Percentiles rank a stretch among this genome's conserved stretches.
Evolutionary conservation across 2,888 invertebrate genomes (phyloP).

Genomic region (Beris chalybata): DNA sequence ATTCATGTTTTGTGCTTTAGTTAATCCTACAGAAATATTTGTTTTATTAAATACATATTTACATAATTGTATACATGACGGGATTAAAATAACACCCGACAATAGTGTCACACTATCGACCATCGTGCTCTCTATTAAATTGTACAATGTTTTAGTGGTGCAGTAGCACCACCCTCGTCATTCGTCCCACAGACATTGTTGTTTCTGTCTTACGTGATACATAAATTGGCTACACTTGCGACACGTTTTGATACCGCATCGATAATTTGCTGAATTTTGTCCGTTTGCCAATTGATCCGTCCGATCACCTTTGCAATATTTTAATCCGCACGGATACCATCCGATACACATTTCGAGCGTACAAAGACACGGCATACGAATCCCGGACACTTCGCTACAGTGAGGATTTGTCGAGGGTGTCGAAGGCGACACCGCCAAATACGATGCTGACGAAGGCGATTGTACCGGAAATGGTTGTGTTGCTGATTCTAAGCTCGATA

Average conservation of each 20-base stretch:
- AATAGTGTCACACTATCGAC: not conserved
- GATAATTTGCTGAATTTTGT: conserved; percentile 69
- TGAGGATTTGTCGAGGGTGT: conserved; percentile 45
- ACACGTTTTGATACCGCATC: conserved; percentile 96
- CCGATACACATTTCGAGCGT: conserved; percentile 86
- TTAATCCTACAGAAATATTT: too few species aligned
- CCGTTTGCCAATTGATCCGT: conserved; percentile 50
- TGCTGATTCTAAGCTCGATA: conserved; percentile 70
- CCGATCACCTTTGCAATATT: conserved; percentile 87
- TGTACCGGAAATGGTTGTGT: conserved; percentile 68
- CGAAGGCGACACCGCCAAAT: not conserved
- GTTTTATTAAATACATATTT: too few species aligned
- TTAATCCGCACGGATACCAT: conserved; percentile 95
- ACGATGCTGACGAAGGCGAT: conserved; percentile 8
- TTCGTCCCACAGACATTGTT: conserved; percentile 80
- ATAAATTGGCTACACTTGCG: conserved; percentile 85
- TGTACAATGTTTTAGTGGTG: not conserved
- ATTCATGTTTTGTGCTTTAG: too few species aligned
- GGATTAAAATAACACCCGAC: conserved; percentile 1
- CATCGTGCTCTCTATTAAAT: not conserved
- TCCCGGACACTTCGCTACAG: conserved; percentile 70
- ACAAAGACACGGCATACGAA: conserved; percentile 78
- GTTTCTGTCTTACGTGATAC: conserved; percentile 82
- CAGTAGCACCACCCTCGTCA: conserved; percentile 59
- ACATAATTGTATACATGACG: not conserved